A percentile compares a stretch with the other conserved stretches of the same genome.
Conservation (phyloP, 2,888 invertebrate species). For the Nipponacmea schrenckii region DNA sequence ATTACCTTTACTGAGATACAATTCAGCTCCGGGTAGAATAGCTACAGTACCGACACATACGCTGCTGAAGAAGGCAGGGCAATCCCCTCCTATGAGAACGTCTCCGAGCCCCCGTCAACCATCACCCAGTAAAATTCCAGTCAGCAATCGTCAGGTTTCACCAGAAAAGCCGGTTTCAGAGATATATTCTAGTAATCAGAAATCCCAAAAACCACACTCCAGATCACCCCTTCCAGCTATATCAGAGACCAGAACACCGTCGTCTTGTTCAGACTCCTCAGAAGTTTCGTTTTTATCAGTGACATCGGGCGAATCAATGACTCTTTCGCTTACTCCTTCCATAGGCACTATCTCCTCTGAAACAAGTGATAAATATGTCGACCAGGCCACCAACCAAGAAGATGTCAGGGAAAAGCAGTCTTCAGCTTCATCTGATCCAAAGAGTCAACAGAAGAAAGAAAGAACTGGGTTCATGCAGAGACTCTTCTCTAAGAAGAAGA, state of each 20-base stretch:
- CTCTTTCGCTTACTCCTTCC: constrained; percentile 16
- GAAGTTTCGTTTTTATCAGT: constrained; percentile 29
- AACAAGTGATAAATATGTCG: constrained; percentile 13
- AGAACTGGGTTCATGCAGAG: constrained; percentile 57
- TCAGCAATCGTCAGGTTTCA: constrained; percentile 22
- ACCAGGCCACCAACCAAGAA: constrained; percentile 19
- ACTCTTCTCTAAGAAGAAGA: constrained; percentile 56
- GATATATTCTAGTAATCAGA: constrained; percentile 10
- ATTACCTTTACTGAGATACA: constrained; percentile 46
- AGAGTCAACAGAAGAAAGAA: constrained; percentile 31
- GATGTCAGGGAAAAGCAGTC: constrained; percentile 20
- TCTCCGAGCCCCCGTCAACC: constrained; percentile 22
- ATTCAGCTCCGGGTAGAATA: constrained; percentile 57
- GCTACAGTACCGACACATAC: constrained; percentile 55
- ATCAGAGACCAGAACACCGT: constrained; percentile 40
- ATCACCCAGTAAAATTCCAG: constrained; percentile 39
- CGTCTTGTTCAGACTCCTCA: constrained; percentile 40
- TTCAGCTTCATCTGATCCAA: constrained; percentile 17
- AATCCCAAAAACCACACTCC: constrained; percentile 23
- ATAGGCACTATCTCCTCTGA: constrained; percentile 18
- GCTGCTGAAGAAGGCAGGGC: constrained; percentile 27
- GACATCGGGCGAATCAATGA: constrained; percentile 22
- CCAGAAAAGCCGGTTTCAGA: constrained; percentile 25
- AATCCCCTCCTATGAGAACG: constrained; percentile 10
- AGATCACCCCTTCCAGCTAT: constrained; percentile 36